These are phyloP conservation scores for Zapornia atra DNA, from an alignment of 2,113 vertebrate species.

Conservation along the genomic window DNA sequence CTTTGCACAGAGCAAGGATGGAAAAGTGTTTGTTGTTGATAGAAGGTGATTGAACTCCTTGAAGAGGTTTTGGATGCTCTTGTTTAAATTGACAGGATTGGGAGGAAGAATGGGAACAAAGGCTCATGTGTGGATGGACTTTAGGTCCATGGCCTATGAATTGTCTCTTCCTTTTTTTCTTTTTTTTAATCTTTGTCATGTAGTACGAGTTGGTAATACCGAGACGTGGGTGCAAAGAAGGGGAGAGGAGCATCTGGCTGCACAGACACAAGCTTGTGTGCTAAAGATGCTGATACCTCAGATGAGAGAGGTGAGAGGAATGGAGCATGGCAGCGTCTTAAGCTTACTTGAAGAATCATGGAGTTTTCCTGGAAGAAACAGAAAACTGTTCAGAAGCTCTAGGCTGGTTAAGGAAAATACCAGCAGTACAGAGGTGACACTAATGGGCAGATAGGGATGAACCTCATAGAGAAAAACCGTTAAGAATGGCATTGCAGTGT, in stretches of 20 bases:
- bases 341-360: not conserved
- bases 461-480: not conserved
- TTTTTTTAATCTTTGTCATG: not conserved
- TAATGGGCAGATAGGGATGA: not conserved
- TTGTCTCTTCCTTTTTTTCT: not conserved
- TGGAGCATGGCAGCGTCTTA: not conserved
- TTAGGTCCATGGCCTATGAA: accelerated
- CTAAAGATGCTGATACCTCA: accelerated
- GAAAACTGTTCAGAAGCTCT: not conserved
- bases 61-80: not conserved
- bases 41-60: not conserved
- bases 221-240: not conserved
- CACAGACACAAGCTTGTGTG: not conserved
- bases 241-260: not conserved
- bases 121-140: not conserved
- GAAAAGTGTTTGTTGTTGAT: not conserved
- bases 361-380: not conserved
- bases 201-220: not conserved
- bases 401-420: not conserved
- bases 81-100: not conserved
- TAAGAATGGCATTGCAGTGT: not conserved
- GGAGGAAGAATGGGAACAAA: not conserved
- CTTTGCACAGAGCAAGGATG: not conserved
- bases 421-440: not conserved
- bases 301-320: not conserved